phyloP scores from a whole-genome alignment of 2,113 vertebrate species.

The Balaenoptera acutorostrata region DNA sequence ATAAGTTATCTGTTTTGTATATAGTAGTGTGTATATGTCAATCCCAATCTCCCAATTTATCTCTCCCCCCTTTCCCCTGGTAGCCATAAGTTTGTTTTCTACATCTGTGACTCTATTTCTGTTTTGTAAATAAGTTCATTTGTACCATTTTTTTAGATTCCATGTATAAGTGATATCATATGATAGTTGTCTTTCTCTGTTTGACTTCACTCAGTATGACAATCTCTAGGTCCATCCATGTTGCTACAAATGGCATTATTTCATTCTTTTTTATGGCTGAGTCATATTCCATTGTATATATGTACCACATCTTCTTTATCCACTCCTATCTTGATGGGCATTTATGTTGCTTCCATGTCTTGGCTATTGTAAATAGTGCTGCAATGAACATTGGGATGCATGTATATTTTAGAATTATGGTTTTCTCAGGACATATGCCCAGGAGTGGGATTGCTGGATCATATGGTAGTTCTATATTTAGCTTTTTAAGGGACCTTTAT shows the following conservation, averaged over 20 bases:
- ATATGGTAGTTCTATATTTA: not conserved
- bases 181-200: too few relatives aligned
- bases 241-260: not conserved
- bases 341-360: not conserved
- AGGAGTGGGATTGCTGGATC: not conserved
- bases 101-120: too few relatives aligned
- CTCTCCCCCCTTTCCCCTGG: too few relatives aligned
- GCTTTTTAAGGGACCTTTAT: not conserved
- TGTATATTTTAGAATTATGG: not conserved
- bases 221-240: not conserved
- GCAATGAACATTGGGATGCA: not conserved
- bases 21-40: too few relatives aligned
- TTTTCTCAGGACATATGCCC: not conserved
- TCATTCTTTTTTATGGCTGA: not conserved
- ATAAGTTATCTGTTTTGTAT: too few relatives aligned
- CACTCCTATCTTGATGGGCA: not conserved
- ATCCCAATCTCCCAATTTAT: too few relatives aligned
- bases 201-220: not conserved
- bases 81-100: too few relatives aligned
- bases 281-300: not conserved
- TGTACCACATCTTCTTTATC: not conserved
- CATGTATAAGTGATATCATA: too few relatives aligned
- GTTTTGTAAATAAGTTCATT: too few relatives aligned
- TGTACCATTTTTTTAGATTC: too few relatives aligned
- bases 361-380: not conserved